These are phyloP conservation scores for Anabas testudineus DNA, from an alignment of 2,797 vertebrate genomes.

Conservation along the genomic window DNA sequence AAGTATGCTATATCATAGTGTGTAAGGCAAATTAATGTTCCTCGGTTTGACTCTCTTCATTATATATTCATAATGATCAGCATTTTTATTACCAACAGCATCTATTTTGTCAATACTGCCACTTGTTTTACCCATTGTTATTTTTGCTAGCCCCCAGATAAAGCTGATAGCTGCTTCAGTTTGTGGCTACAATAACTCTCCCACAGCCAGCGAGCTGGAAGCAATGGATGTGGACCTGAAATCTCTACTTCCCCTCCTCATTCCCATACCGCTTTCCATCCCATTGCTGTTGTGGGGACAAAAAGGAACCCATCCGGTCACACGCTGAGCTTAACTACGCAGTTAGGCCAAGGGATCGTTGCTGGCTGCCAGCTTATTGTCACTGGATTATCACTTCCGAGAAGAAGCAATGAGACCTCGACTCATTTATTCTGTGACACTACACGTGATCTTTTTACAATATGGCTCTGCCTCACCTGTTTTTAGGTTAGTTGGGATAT, in stretches of 20 bases:
- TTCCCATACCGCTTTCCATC: conserved; percentile 64
- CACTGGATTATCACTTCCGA: conserved; percentile 71
- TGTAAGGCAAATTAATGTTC: background rate
- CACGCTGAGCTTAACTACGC: conserved; percentile 75
- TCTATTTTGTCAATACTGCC: conserved; percentile 8
- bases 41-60: background rate
- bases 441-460: conserved; percentile 32
- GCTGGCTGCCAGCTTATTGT: conserved; percentile 72
- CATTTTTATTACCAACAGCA: background rate
- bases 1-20: background rate
- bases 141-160: conserved; percentile 27
- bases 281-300: conserved; percentile 71
- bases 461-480: background rate
- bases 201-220: conserved; percentile 73
- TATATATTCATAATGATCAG: background rate
- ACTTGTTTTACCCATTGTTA: conserved; percentile 28
- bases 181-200: conserved; percentile 76
- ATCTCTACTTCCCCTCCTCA: conserved; percentile 70
- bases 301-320: conserved; percentile 79
- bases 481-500: background rate
- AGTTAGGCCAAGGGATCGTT: conserved; percentile 60
- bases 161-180: conserved; percentile 43
- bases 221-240: conserved; percentile 63
- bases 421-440: conserved; percentile 33
- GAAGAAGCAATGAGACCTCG: conserved; percentile 54